Conservation (phyloP, 1,140 invertebrate species). For the Drosophila athabasca region DNA sequence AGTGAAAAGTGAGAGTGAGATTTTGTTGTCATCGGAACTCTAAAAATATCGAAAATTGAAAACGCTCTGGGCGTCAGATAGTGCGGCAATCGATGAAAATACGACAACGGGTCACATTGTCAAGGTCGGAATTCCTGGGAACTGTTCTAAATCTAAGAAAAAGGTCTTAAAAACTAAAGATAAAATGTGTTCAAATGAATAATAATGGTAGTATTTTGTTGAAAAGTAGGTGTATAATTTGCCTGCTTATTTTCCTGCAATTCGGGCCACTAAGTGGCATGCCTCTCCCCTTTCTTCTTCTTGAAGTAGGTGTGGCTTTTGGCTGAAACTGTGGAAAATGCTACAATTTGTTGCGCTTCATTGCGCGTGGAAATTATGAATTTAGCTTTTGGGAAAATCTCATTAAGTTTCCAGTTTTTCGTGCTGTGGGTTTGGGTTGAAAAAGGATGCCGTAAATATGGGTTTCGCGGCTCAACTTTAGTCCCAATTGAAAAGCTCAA, state of each 20-base stretch:
- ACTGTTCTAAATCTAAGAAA: no score
- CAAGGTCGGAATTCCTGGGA: slow-evolving; percentile 18
- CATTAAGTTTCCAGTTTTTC: slow-evolving; percentile 53
- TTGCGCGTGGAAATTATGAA: slow-evolving; percentile 81
- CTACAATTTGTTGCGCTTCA: slow-evolving; percentile 76
- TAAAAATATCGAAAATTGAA: slow-evolving; percentile 11
- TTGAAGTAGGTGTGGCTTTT: slow-evolving; percentile 26
- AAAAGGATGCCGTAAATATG: slow-evolving; percentile 78
- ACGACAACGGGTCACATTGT: slow-evolving; percentile 10
- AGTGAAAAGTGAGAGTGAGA: slow-evolving; percentile 63
- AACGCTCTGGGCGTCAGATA: slow-evolving; percentile 27
- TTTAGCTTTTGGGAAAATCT: slow-evolving; percentile 74
- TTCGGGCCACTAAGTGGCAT: not conserved
- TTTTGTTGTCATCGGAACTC: slow-evolving; percentile 54
- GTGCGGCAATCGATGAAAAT: slow-evolving; percentile 24
- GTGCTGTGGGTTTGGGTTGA: slow-evolving; percentile 12
- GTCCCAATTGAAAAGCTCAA: slow-evolving; percentile 59
- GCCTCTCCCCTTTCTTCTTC: not conserved
- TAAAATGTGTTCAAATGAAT: no score
- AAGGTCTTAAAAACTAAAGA: no score
- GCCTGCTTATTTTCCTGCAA: not conserved
- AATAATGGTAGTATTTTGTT: no score
- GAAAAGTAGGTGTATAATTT: not conserved
- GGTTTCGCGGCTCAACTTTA: slow-evolving; percentile 61
- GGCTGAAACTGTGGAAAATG: slow-evolving; percentile 65